Conservation (phyloP, 2,797 vertebrate species). For the Sebastes taczanowskii region DNA sequence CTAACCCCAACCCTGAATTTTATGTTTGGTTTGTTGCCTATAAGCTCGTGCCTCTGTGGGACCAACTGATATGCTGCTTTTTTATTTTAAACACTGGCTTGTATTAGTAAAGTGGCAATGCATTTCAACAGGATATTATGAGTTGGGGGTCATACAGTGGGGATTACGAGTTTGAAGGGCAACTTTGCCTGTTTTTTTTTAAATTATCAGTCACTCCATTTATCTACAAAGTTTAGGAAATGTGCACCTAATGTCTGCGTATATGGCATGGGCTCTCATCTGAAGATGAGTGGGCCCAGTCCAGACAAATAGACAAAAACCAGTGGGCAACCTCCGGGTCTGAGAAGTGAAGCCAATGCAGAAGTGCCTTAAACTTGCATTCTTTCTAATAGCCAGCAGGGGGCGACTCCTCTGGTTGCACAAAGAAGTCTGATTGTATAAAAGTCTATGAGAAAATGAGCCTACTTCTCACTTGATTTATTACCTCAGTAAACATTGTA, state of each 20-base stretch:
- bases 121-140: conserved; percentile 5
- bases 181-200: neutral
- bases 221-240: neutral
- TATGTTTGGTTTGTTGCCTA: conserved; percentile 35
- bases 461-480: too few species aligned
- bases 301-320: neutral
- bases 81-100: conserved; percentile 12
- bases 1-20: conserved; percentile 44
- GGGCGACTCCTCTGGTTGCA: too few species aligned
- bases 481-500: too few species aligned
- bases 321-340: too few species aligned
- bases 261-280: neutral
- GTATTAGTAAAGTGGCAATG: neutral
- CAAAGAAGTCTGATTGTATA: too few species aligned
- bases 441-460: too few species aligned
- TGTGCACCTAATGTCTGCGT: neutral
- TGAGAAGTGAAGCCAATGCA: too few species aligned
- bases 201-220: neutral
- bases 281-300: neutral
- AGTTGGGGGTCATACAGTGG: neutral
- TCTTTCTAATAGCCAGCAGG: too few species aligned
- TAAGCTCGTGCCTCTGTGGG: conserved; percentile 18
- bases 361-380: too few species aligned
- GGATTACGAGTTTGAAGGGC: conserved; percentile 8
- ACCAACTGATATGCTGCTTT: conserved; percentile 25